phyloP scores from a whole-genome alignment of 2,797 vertebrate species.

The Remorina albescens region DNA sequence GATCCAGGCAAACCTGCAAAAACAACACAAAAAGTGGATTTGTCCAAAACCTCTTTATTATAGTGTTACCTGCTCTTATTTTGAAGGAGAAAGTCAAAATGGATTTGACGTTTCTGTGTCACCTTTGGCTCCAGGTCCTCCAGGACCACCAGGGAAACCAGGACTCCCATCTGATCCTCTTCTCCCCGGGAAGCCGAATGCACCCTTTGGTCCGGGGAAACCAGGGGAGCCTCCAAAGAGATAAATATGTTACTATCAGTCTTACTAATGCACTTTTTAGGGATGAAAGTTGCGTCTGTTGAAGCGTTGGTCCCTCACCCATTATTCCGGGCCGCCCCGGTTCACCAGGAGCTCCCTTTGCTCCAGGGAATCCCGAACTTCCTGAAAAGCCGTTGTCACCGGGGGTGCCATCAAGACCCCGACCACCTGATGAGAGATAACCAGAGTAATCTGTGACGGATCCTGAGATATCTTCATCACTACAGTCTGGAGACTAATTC shows the following conservation, averaged over 20 bases:
- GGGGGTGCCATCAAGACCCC: constrained; percentile 81
- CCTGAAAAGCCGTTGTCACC: constrained; percentile 89
- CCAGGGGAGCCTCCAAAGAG: constrained; percentile 85
- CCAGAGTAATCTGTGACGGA: background rate
- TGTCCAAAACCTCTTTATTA: background rate
- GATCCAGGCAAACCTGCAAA: constrained; percentile 88
- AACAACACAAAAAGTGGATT: constrained; percentile 1
- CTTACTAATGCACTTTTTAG: background rate
- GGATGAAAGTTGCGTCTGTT: background rate
- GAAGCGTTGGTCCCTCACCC: constrained; percentile 77
- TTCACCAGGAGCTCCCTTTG: constrained; percentile 88
- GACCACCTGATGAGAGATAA: constrained; percentile 80
- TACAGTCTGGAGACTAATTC: no score
- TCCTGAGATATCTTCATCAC: background rate
- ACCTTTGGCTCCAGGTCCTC: constrained; percentile 90
- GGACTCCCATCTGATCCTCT: constrained; percentile 84
- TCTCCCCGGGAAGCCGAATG: constrained; percentile 84
- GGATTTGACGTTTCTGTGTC: background rate
- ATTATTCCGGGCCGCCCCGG: constrained; percentile 86
- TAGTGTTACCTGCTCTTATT: background rate
- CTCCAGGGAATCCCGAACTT: constrained; percentile 82
- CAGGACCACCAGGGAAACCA: constrained; percentile 82
- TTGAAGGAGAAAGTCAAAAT: background rate
- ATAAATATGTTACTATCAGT: background rate
- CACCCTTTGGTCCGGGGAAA: constrained; percentile 84